Base-by-base conservation (phyloP, 1,140 invertebrate genomes). In the Orius insidiosus region DNA sequence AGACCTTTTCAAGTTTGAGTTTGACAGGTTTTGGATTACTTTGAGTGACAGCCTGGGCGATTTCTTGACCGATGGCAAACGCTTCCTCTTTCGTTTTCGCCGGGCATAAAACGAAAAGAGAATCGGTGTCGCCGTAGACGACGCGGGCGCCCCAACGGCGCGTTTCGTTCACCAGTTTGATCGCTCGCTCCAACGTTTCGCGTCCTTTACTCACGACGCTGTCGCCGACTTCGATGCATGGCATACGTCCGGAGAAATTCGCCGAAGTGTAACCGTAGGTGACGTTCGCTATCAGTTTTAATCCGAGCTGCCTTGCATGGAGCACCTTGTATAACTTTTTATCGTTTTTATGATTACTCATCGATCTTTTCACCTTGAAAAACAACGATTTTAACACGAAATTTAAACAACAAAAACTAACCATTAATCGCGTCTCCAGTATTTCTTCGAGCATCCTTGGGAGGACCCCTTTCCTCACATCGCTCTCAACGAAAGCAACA, bases 261-360 rank as follows among this genome's bases (percentile, higher is more conserved):
- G 95, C 95, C 3, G 87, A 80, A 0, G 95, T 98, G 59, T 98
- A 98, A 1, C 95, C 95, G 61, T 97, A 98, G 1, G 94, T 98
- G 1, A 98, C 93, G 66, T 98, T 98, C 0, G 95, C 93, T 60
- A 98, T 96, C 34, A 98, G 63, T 64, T 99, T 98, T 3, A 98
- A 65, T 7, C 90, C 93, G 19, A 98, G 64, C 60, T 99, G 95
- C 43, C 92, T 68, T 0, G 88, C 87, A 68, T 98, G 84, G 46
- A 98, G 68, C 30, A 92, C 72, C 52, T 80, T 76, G 47, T 82
- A 75, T 7, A 98, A 63, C 0, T 72, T 68, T 39, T 75, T 74
- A 67, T 82, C 74, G 24, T 80, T 71, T n/a, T 74, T 71, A 48
- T 74, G 69, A 54, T 79, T 65, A 61, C 92, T 92, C 76, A 93